Conservation (phyloP, 2,113 vertebrate species). For the Silurus asotus region DNA sequence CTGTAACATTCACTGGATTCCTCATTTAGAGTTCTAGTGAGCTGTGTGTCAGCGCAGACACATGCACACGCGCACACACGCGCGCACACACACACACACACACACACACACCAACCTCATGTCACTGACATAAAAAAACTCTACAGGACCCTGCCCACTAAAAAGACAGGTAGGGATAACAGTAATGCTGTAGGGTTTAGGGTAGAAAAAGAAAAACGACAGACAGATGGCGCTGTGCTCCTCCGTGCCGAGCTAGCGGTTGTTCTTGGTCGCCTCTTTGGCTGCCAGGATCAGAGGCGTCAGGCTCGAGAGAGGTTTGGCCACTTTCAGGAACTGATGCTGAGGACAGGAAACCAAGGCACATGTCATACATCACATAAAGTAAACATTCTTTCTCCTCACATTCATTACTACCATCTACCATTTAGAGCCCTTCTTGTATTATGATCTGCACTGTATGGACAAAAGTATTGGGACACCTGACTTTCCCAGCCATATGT, state of each 20-base stretch:
- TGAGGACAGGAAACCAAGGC: constrained; percentile 54
- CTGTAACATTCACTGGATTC: constrained; percentile 20
- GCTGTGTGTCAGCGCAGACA: neutral
- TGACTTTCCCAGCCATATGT: no score
- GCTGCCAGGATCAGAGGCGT: constrained; percentile 95
- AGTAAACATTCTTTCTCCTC: neutral
- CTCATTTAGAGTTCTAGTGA: constrained; percentile 14
- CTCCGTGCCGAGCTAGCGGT: constrained; percentile 71
- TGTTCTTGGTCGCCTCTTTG: constrained; percentile 94
- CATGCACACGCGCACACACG: constrained; percentile 9
- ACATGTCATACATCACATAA: neutral
- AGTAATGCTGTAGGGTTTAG: constrained; percentile 3
- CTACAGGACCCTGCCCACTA: constrained; percentile 7
- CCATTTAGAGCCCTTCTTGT: neutral
- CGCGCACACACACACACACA: neutral
- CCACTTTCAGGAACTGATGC: constrained; percentile 96
- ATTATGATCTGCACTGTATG: no score
- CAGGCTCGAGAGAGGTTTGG: constrained; percentile 93
- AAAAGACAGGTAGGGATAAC: constrained; percentile 22
- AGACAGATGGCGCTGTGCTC: constrained; percentile 33
- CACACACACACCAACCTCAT: neutral
- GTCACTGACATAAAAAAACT: constrained; percentile 11
- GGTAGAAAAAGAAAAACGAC: neutral
- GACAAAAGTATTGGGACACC: no score
- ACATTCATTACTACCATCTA: neutral